phyloP scores from a whole-genome alignment of 2,797 vertebrate species.

The Pipistrellus kuhlii region DNA sequence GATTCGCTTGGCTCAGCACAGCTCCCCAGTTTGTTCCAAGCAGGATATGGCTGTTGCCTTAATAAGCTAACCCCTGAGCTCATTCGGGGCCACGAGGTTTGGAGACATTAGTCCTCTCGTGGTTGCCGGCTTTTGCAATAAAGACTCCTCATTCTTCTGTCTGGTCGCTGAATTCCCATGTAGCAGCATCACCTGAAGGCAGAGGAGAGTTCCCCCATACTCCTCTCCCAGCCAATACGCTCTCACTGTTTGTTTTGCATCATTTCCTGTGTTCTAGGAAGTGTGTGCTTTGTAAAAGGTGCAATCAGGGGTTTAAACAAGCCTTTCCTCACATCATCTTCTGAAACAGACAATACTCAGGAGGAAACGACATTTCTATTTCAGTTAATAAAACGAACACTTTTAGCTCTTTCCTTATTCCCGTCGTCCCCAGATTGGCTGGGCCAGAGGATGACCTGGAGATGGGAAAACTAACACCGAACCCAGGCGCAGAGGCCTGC shows the following conservation, averaged over 20 bases:
- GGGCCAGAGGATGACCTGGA: not conserved
- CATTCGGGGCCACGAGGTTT: no score
- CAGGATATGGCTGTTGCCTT: no score
- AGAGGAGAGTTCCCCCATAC: not conserved
- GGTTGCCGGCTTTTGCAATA: no score
- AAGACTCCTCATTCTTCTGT: no score
- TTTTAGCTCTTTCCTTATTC: constrained; percentile 25
- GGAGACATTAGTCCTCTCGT: no score
- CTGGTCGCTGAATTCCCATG: no score
- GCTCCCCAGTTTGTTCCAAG: no score
- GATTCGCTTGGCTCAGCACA: no score
- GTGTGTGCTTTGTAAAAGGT: not conserved
- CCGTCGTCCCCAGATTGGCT: not conserved
- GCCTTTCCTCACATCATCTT: constrained; percentile 9
- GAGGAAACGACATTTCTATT: constrained; percentile 18
- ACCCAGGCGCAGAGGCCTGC: not conserved
- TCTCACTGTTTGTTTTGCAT: constrained; percentile 4
- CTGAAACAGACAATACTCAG: constrained; percentile 23
- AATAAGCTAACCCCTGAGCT: no score
- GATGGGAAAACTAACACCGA: not conserved
- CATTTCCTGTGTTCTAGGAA: not conserved
- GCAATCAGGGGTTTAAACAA: not conserved
- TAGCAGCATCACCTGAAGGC: not conserved
- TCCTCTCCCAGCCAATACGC: not conserved
- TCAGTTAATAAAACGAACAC: not conserved